Conservation (phyloP, 2,113 vertebrate genomes). For the Mixornis gularis region DNA sequence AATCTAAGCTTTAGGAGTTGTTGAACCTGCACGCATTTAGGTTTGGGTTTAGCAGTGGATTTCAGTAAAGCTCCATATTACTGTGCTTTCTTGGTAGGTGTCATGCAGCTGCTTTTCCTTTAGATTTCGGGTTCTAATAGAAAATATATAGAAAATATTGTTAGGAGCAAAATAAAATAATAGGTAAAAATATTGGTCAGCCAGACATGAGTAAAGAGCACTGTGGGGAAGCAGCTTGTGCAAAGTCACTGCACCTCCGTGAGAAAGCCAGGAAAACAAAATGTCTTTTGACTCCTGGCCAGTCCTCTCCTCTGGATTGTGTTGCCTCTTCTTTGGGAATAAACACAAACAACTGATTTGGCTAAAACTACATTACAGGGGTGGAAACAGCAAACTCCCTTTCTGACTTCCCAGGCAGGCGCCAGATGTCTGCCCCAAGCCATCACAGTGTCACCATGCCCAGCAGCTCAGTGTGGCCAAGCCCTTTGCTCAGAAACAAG, state of each 20-base stretch:
- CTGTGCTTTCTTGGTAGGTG: not conserved
- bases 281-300: not conserved
- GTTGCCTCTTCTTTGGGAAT: not conserved
- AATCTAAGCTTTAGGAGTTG: not conserved
- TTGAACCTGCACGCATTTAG: not conserved
- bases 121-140: not conserved
- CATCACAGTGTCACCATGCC: fast-evolving
- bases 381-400: not conserved
- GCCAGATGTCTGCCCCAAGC: not conserved
- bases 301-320: not conserved
- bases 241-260: not conserved
- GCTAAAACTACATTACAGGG: not conserved
- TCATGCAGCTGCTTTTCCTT: not conserved
- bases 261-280: conserved; percentile 31
- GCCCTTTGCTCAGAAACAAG: not conserved
- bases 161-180: not conserved
- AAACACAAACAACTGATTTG: not conserved
- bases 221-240: not conserved
- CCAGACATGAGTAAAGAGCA: not conserved
- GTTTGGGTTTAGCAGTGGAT: not conserved
- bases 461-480: fast-evolving
- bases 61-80: not conserved
- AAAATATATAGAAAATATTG: not conserved
- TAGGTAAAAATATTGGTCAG: not conserved
- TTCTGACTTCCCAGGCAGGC: not conserved